These are phyloP conservation scores for Pampusana beccarii DNA, from an alignment of 2,113 vertebrate species.

Conservation along the genomic window DNA sequence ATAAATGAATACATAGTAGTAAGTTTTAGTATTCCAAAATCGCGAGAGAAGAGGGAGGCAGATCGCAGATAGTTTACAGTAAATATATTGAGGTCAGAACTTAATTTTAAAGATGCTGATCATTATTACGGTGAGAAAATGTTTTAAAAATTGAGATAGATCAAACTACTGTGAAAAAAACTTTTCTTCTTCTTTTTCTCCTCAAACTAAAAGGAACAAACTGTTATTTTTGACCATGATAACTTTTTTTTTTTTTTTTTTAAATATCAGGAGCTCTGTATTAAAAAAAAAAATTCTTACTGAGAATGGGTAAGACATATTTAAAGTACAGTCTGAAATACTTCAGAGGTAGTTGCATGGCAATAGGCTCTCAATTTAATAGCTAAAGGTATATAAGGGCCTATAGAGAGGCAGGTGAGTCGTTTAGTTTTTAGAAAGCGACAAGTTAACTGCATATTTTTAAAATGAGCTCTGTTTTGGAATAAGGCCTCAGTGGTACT, in stretches of 20 bases:
- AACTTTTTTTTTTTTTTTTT: background rate
- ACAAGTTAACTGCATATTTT: background rate
- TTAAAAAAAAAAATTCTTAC: background rate
- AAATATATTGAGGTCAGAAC: background rate
- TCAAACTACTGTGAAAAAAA: background rate
- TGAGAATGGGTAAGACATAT: background rate
- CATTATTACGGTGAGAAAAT: background rate
- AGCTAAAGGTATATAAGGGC: background rate
- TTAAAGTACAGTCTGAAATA: background rate
- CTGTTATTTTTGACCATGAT: background rate
- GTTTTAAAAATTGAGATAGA: background rate
- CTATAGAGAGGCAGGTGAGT: background rate
- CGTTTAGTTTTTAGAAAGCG: background rate
- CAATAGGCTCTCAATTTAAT: background rate
- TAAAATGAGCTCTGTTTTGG: background rate
- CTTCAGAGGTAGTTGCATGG: background rate
- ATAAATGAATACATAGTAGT: background rate
- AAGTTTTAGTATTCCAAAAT: background rate
- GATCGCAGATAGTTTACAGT: background rate
- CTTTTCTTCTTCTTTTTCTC: no score
- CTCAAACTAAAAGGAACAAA: background rate
- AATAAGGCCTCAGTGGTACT: background rate
- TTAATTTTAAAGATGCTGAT: background rate
- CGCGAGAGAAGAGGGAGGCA: background rate
- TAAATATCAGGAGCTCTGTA: background rate